Evolutionary conservation across 2,797 vertebrate genomes (phyloP).

Genomic region (Sparidentex hasta): DNA sequence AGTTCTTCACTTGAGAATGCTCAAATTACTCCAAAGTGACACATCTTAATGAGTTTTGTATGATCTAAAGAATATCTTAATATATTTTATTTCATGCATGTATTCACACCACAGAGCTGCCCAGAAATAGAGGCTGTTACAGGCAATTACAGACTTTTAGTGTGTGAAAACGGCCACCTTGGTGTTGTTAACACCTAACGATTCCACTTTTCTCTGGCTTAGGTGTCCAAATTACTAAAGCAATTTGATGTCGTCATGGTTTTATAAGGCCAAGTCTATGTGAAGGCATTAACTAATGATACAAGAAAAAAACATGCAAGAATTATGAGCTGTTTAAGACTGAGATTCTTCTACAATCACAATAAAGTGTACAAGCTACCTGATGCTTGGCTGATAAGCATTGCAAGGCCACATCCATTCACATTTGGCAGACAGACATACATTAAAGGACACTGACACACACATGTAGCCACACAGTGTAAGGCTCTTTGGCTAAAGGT

Average conservation of each 20-base stretch:
- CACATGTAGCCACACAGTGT: conserved; percentile 47
- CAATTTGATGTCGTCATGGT: conserved; percentile 31
- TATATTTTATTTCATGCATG: conserved; percentile 22
- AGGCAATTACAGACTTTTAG: conserved; percentile 23
- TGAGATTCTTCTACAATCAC: neutral
- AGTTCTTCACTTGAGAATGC: conserved; percentile 7
- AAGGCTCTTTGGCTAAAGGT: conserved; percentile 79
- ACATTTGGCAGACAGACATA: conserved; percentile 32
- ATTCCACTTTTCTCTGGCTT: conserved; percentile 17
- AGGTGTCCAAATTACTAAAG: conserved; percentile 6
- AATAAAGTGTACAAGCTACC: neutral
- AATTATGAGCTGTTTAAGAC: conserved; percentile 9
- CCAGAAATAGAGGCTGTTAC: conserved; percentile 18
- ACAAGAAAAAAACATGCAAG: conserved; percentile 5
- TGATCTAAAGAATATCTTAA: conserved; percentile 29
- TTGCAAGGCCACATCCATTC: conserved; percentile 7
- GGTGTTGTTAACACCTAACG: conserved; percentile 22
- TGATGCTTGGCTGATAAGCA: conserved; percentile 29
- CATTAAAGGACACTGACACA: conserved; percentile 29
- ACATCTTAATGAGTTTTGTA: conserved; percentile 30
- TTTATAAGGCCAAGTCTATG: conserved; percentile 14
- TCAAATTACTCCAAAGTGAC: conserved; percentile 39
- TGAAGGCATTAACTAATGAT: conserved; percentile 19
- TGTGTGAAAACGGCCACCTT: conserved; percentile 13
- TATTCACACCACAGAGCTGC: conserved; percentile 22